phyloP scores from a whole-genome alignment of 2,797 vertebrate species.

The Hemibagrus guttatus region DNA sequence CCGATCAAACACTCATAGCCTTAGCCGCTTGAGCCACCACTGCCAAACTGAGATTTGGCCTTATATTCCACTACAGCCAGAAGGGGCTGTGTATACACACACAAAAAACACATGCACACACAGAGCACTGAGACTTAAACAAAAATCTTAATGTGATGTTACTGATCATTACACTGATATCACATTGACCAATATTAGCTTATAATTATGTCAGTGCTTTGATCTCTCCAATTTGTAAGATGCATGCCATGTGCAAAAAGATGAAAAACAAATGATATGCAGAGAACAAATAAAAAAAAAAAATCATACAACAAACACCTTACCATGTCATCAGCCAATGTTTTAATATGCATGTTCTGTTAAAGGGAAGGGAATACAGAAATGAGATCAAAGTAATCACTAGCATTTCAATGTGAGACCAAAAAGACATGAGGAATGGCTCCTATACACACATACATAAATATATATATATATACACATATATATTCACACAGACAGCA shows the following conservation, averaged over 20 bases:
- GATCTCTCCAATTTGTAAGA: constrained; percentile 44
- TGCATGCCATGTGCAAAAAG: constrained; percentile 22
- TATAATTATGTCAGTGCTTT: constrained; percentile 19
- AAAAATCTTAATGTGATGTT: neutral
- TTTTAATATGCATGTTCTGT: constrained; percentile 99
- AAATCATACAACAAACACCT: constrained; percentile 69
- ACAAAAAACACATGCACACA: neutral
- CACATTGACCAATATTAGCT: neutral
- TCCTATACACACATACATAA: too few species aligned
- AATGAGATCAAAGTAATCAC: constrained; percentile 52
- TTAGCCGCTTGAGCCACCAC: too few species aligned
- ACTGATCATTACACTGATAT: neutral
- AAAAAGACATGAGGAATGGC: too few species aligned
- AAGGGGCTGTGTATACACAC: neutral
- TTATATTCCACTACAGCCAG: neutral
- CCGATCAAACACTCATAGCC: too few species aligned
- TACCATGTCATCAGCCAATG: constrained; percentile 99
- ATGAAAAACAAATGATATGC: constrained; percentile 56
- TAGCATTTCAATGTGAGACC: constrained; percentile 59
- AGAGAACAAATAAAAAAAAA: constrained; percentile 66
- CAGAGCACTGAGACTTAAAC: neutral
- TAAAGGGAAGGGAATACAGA: constrained; percentile 78
- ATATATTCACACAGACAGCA: too few species aligned
- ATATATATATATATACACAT: too few species aligned
- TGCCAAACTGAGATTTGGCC: neutral